phyloP scores from a whole-genome alignment of 2,113 vertebrate genomes.

The Pogona vitticeps region DNA sequence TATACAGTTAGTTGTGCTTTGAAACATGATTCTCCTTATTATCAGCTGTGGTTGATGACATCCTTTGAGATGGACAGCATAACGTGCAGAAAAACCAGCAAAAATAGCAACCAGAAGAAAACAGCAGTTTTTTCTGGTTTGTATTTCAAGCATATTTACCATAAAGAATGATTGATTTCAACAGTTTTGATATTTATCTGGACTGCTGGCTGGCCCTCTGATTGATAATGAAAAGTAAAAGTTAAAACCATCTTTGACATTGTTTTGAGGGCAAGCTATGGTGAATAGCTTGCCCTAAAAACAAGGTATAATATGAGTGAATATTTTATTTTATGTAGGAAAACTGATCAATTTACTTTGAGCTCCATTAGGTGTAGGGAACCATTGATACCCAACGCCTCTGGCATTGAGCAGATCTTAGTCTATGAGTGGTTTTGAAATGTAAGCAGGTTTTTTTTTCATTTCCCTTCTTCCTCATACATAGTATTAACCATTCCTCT shows the following conservation, averaged over 20 bases:
- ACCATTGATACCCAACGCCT: not conserved
- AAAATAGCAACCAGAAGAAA: too few relatives aligned
- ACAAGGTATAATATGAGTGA: not conserved
- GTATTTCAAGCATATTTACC: not conserved
- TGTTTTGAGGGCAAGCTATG: not conserved
- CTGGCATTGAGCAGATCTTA: not conserved
- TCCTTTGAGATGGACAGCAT: too few relatives aligned
- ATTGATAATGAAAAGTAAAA: not conserved
- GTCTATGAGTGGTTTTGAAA: not conserved
- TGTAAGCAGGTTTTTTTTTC: constrained; percentile 9
- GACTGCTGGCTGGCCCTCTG: not conserved
- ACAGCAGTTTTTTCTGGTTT: too few relatives aligned
- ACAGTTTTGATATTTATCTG: not conserved
- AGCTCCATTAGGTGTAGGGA: not conserved
- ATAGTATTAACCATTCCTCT: constrained; percentile 17
- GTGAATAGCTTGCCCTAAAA: constrained; percentile 4
- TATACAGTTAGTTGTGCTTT: not conserved
- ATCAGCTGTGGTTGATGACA: too few relatives aligned
- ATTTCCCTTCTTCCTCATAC: not conserved
- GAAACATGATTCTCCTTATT: not conserved
- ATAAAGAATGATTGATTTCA: not conserved
- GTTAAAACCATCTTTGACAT: too few relatives aligned
- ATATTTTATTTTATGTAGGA: constrained; percentile 8
- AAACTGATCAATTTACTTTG: not conserved
- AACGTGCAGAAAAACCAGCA: too few relatives aligned